These are phyloP conservation scores for Neostethus bicornis DNA, from an alignment of 2,797 vertebrate species.

Conservation along the genomic window DNA sequence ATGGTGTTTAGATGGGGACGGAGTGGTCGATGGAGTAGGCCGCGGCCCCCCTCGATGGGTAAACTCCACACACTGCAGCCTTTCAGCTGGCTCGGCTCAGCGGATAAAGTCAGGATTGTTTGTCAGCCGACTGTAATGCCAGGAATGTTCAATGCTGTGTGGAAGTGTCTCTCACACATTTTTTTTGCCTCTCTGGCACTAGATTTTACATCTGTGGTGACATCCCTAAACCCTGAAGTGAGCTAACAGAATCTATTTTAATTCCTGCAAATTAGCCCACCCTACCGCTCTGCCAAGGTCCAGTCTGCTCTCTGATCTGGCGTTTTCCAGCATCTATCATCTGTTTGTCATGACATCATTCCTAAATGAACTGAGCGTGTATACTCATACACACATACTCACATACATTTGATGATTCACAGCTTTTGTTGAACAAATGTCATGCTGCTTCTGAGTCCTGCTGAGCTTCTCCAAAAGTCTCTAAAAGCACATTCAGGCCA, in stretches of 20 bases:
- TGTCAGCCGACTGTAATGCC: constrained; percentile 81
- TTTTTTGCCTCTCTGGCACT: constrained; percentile 51
- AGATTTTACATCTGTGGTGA: constrained; percentile 36
- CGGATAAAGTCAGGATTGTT: constrained; percentile 87
- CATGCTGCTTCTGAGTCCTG: constrained; percentile 31
- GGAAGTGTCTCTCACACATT: constrained; percentile 59
- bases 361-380: constrained; percentile 41
- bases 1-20: constrained; percentile 54
- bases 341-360: constrained; percentile 63
- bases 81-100: constrained; percentile 76
- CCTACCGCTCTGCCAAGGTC: constrained; percentile 25
- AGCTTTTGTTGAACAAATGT: constrained; percentile 33
- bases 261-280: constrained; percentile 28
- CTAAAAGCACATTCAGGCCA: constrained; percentile 5
- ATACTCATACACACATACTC: constrained; percentile 20
- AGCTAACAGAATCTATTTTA: constrained; percentile 70
- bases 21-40: constrained; percentile 53
- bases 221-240: constrained; percentile 58
- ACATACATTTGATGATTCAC: constrained; percentile 31
- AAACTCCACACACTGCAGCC: constrained; percentile 81
- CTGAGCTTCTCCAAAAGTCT: neutral
- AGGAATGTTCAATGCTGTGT: constrained; percentile 78
- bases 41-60: constrained; percentile 62
- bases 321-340: constrained; percentile 62
- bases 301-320: constrained; percentile 31